Base-by-base conservation (phyloP, 2,888 invertebrate genomes). In the Nemotelus pantherinus region DNA sequence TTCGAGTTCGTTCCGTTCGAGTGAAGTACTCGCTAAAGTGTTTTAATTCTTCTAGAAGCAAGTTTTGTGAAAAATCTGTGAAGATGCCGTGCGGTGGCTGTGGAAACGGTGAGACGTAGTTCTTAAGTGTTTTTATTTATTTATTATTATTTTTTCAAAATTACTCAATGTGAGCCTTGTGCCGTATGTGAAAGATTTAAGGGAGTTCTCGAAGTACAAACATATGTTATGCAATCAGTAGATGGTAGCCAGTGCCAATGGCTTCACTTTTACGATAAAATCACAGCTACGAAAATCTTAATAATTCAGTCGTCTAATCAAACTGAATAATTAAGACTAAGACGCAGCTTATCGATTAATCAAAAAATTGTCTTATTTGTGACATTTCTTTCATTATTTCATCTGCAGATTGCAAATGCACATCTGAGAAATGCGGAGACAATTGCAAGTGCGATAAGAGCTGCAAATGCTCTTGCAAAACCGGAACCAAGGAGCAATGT, bases 361-460 rank as follows among this genome's bases (percentile, higher is more conserved):
- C 10, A 7, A 53, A 10, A 3, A 71, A 25, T 41, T 55, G 25
- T 72, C 43, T 72, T 53, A 43, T 53, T 6, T 60, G 25, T 25
- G 7, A 10, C 3, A 9, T 41, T 70, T 48, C 44, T 48, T 39
- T 65, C 39, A 55, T 58, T 39, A 45, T 58, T 44, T 50, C 67
- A 10, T 55, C 41, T 44, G 9, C 55, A 86, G 86, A 83, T 64
- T 86, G 86, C 81, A 85, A 85, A 79, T 86, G 86, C 82, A 85
- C 85, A 6, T 68, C 82, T 5, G 82, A 83, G 41, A 86, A 85
- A 68, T 86, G 86, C 64, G 82, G 82, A 60, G 84, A 84, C 9
- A 79, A 79, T 50, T 86, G 86, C 81, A 85, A 86, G 78, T 86
- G 86, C 80, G 82, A 80, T 76, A 79, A 81, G 74, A 81, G 79